Conservation (phyloP, 2,113 vertebrate species). For the Coregonus clupeaformis region DNA sequence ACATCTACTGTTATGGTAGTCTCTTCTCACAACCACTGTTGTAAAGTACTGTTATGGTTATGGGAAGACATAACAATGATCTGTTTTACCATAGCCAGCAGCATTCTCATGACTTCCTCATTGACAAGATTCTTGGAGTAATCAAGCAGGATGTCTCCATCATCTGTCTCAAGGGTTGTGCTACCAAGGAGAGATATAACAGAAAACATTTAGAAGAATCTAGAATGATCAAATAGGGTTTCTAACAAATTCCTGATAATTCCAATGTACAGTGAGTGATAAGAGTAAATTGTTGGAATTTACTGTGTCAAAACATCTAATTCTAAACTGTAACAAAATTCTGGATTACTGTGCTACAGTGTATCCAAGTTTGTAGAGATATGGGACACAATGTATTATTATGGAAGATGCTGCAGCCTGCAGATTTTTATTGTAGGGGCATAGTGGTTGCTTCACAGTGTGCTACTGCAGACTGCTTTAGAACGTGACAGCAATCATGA, state of each 20-base stretch:
- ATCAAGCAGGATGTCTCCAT: constrained; percentile 90
- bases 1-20: background rate
- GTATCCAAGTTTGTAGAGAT: too few relatives aligned
- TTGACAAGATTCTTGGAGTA: constrained; percentile 96
- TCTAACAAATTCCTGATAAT: background rate
- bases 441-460: background rate
- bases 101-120: constrained; percentile 85
- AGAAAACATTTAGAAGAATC: background rate
- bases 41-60: constrained; percentile 87
- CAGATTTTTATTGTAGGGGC: too few relatives aligned
- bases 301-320: too few relatives aligned
- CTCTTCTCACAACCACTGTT: too few relatives aligned
- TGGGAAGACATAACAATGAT: constrained; percentile 65
- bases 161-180: constrained; percentile 78
- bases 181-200: constrained; percentile 75
- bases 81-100: constrained; percentile 91
- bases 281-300: too few relatives aligned
- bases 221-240: background rate
- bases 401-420: too few relatives aligned
- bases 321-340: too few relatives aligned
- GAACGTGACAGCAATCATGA: too few relatives aligned
- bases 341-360: too few relatives aligned
- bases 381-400: too few relatives aligned
- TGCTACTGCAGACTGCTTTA: too few relatives aligned
- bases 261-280: too few relatives aligned